phyloP scores from a whole-genome alignment of 2,797 vertebrate genomes.

The Esox lucius region DNA sequence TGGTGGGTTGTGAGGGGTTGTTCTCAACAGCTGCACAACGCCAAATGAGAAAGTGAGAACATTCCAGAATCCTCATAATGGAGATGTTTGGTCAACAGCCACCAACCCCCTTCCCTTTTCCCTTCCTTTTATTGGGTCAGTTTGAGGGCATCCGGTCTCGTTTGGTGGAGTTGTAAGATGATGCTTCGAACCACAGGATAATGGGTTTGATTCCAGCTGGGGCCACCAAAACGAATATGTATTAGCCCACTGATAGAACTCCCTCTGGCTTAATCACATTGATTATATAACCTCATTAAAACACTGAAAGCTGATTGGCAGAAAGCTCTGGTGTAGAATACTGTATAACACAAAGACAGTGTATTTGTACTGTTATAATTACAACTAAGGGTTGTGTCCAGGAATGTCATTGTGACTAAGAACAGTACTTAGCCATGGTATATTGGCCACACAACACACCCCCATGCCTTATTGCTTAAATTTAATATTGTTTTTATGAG shows the following conservation, averaged over 20 bases:
- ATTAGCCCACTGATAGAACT: neutral
- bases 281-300: too few relatives aligned
- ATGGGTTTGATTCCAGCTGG: neutral
- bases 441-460: too few relatives aligned
- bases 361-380: too few relatives aligned
- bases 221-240: neutral
- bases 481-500: neutral
- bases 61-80: slow-evolving; percentile 53
- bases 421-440: too few relatives aligned
- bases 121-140: slow-evolving; percentile 44
- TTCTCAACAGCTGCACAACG: slow-evolving; percentile 63
- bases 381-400: too few relatives aligned
- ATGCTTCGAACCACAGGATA: neutral
- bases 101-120: slow-evolving; percentile 10
- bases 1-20: slow-evolving; percentile 25
- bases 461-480: too few relatives aligned
- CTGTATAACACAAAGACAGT: too few relatives aligned
- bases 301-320: too few relatives aligned
- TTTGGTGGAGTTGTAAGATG: neutral
- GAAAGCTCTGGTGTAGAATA: too few relatives aligned
- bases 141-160: slow-evolving; percentile 40
- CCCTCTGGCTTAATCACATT: neutral
- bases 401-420: too few relatives aligned
- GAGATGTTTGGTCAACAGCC: slow-evolving; percentile 48
- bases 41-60: slow-evolving; percentile 8